Evolutionary conservation across 2,113 vertebrate genomes (phyloP).

Genomic region (Anthoscopus minutus): DNA sequence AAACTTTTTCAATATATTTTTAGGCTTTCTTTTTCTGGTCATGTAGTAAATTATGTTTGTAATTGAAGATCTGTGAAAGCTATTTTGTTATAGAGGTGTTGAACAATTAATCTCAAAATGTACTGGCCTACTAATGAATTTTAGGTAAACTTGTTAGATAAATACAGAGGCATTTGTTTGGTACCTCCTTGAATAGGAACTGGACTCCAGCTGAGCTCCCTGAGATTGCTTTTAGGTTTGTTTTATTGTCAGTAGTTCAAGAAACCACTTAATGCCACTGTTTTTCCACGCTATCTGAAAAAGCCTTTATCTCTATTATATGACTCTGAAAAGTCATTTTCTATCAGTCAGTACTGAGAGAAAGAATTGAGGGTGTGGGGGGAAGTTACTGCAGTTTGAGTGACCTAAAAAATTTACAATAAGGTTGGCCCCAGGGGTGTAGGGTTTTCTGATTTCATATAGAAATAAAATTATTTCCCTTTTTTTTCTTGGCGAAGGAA

Average conservation of each 20-base stretch:
- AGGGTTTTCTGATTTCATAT: background rate
- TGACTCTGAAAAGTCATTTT: background rate
- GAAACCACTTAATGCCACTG: conserved; percentile 9
- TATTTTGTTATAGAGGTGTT: background rate
- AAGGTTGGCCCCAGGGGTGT: background rate
- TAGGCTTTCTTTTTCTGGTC: background rate
- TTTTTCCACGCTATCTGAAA: background rate
- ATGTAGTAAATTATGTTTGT: background rate
- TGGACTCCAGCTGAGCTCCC: background rate
- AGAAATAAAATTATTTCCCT: background rate
- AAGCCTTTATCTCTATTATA: background rate
- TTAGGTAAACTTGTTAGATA: background rate
- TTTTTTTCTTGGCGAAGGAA: background rate
- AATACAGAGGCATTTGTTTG: background rate
- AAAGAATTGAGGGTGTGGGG: background rate
- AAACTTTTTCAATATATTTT: background rate
- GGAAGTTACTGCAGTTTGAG: background rate
- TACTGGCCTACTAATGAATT: background rate
- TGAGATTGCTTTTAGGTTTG: background rate
- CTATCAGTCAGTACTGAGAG: background rate
- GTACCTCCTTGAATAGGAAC: background rate
- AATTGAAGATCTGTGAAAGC: background rate
- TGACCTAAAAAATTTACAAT: background rate
- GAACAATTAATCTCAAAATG: background rate
- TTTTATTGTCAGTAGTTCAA: conserved; percentile 1